Percentiles rank a stretch among this genome's conserved stretches.
These are phyloP conservation scores for Acinonyx jubatus DNA, from an alignment of 2,113 vertebrate species.

Conservation along the genomic window DNA sequence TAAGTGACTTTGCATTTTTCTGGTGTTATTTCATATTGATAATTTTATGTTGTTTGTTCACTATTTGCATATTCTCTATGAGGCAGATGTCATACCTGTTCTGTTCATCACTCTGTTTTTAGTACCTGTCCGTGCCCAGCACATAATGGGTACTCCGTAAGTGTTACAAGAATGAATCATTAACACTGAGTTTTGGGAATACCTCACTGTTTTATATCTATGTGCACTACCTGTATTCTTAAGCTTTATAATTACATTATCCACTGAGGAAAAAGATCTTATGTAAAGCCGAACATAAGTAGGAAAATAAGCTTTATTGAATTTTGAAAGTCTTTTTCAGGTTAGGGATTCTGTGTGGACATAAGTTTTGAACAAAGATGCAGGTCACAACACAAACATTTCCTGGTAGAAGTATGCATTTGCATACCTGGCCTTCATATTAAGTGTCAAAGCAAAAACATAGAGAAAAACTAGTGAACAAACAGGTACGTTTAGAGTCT, in stretches of 20 bases:
- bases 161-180: conserved; percentile 7
- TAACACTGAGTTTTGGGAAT: not conserved
- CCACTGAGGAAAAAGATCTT: not conserved
- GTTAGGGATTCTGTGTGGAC: not conserved
- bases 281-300: not conserved
- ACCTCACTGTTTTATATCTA: not conserved
- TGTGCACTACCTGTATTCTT: not conserved
- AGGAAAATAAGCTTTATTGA: not conserved
- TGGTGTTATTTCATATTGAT: conserved; percentile 5
- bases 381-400: not conserved
- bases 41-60: not conserved
- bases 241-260: conserved; percentile 9
- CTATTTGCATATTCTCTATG: not conserved
- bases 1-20: not conserved
- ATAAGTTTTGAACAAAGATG: not conserved
- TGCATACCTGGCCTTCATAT: not conserved
- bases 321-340: conserved; percentile 12
- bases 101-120: not conserved
- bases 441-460: not conserved
- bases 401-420: not conserved
- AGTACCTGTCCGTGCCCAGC: not conserved
- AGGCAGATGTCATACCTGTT: not conserved
- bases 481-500: not conserved
- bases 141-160: not conserved
- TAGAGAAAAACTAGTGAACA: not conserved